These are phyloP conservation scores for Macrobrachium nipponense DNA, from an alignment of 1,140 invertebrate genomes.

Conservation along the genomic window DNA sequence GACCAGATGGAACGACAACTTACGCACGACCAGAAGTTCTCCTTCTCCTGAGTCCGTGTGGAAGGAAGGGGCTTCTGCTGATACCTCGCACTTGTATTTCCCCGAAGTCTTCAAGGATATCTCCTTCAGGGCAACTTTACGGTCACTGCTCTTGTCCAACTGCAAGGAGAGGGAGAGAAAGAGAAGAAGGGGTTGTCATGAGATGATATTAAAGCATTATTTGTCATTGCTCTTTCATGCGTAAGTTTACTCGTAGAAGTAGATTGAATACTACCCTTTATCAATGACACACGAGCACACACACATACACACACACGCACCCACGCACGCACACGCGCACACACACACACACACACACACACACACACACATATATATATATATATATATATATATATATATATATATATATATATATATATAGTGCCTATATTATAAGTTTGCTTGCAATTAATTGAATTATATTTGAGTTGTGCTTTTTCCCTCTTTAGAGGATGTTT, in stretches of 20 bases:
- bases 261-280: background rate
- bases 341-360: slow-evolving; percentile 14
- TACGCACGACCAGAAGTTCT: slow-evolving; percentile 78
- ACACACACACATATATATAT: background rate
- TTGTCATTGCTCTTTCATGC: background rate
- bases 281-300: background rate
- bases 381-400: too few relatives aligned
- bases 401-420: too few relatives aligned
- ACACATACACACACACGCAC: slow-evolving; percentile 21
- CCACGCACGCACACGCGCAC: slow-evolving; percentile 6
- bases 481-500: too few relatives aligned
- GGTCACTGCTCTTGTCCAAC: slow-evolving; percentile 72
- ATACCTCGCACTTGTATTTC: slow-evolving; percentile 81
- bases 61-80: slow-evolving; percentile 78
- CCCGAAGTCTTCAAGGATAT: slow-evolving; percentile 77
- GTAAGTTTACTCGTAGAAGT: background rate
- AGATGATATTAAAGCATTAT: background rate
- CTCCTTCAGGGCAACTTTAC: slow-evolving; percentile 77
- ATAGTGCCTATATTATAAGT: too few relatives aligned
- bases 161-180: slow-evolving; percentile 1
- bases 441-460: too few relatives aligned
- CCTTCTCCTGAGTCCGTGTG: slow-evolving; percentile 82
- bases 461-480: too few relatives aligned
- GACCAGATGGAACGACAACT: background rate
- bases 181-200: background rate